Evolutionary conservation across 2,113 vertebrate species (phyloP), one percentile per base, ranked within the genome.

Genomic region (Scomber japonicus): DNA sequence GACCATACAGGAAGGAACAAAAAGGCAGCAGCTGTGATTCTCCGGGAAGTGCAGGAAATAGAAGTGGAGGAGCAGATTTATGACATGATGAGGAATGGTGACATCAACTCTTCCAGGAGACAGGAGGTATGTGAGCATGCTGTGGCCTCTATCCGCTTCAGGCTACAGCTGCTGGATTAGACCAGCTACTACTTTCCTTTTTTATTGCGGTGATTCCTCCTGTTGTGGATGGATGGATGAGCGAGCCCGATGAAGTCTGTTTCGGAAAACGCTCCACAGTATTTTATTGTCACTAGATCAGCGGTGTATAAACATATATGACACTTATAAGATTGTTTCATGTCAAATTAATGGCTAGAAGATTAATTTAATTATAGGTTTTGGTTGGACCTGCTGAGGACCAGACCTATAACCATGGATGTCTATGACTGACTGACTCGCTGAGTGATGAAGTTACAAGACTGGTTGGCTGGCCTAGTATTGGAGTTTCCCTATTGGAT

Each of bases 41-140:
- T 71, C 75, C 11, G 13, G 56, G 45, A 50, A 51, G n/a, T 0
- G 7, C 7, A 14, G 71, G 55, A 74, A 78, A 63, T 11, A 61
- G 24, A 74, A 75, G 56, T 45, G 67, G 62, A 80, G 35, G 55
- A 59, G 27, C 61, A 84, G 73, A 87, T 92, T 89, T 86, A 90
- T 83, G 84, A 65, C 69, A 55, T 76, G 60, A 71, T 65, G 74
- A 91, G 61, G 67, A 30, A 82, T 40, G 71, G 57, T 85, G 87
- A 84, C 54, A 55, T 84, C 78, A 88, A 44, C 70, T 67, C 77
- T 54, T 90, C 44, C 44, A 78, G 59, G 56, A 83, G 84, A 71
- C 75, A 17, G 80, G 35, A 85, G 87, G 83, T 81, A 80, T 87
- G 71, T 27, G 61, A 78, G 59, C 30, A 7, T 71, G 80, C 72